Evolutionary conservation across 2,888 invertebrate species (phyloP).

Genomic region (Brachynemurus nebulosus): DNA sequence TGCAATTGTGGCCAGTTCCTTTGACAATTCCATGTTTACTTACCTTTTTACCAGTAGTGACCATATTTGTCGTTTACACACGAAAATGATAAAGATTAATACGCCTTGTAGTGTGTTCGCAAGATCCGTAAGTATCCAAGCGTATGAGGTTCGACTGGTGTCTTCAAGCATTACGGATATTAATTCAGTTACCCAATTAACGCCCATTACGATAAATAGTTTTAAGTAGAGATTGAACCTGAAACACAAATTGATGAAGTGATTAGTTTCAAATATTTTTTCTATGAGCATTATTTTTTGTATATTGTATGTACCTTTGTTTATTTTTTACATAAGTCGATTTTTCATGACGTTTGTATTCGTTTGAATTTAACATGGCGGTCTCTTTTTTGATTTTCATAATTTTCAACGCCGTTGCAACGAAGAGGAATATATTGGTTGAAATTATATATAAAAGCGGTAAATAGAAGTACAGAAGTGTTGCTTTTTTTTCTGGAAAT

Average conservation of each 20-base stretch:
- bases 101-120: conserved; percentile 29
- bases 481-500: conserved; percentile 39
- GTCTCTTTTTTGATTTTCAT: conserved; percentile 20
- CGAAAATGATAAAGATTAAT: conserved; percentile 29
- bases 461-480: conserved; percentile 46
- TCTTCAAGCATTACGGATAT: conserved; percentile 24
- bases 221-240: conserved; percentile 29
- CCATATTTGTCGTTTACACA: conserved; percentile 24
- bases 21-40: no score
- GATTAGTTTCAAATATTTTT: background rate
- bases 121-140: conserved; percentile 24
- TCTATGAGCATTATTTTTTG: background rate
- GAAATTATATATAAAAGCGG: conserved; percentile 41
- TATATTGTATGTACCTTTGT: conserved; percentile 34
- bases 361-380: conserved; percentile 6
- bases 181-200: conserved; percentile 30
- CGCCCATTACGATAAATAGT: conserved; percentile 29
- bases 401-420: conserved; percentile 38
- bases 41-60: conserved; percentile 7
- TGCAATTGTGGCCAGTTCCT: no score
- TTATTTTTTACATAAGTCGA: conserved; percentile 37
- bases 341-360: conserved; percentile 6
- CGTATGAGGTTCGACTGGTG: conserved; percentile 21
- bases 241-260: conserved; percentile 7
- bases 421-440: conserved; percentile 39